Evolutionary conservation across 2,797 vertebrate genomes (phyloP).

Genomic region (Chelonia mydas): DNA sequence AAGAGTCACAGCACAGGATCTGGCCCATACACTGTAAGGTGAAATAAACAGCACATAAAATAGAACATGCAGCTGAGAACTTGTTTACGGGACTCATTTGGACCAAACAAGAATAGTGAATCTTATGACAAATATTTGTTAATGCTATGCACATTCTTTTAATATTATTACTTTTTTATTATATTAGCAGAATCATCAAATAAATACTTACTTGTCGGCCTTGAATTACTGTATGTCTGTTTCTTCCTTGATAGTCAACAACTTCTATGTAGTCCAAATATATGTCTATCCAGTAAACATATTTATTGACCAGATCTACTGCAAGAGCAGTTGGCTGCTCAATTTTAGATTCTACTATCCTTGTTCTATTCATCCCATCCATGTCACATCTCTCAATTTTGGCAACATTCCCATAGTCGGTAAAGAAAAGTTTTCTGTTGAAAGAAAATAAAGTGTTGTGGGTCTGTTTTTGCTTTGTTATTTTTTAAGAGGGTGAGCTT

Average conservation of each 20-base stretch:
- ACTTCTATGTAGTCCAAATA: constrained; percentile 95
- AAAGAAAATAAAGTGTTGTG: constrained; percentile 77
- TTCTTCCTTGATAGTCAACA: constrained; percentile 94
- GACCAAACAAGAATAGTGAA: neutral
- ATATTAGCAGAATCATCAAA: constrained; percentile 5
- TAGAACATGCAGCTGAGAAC: neutral
- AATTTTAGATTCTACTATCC: constrained; percentile 90
- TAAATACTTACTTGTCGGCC: constrained; percentile 90
- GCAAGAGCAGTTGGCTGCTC: constrained; percentile 93
- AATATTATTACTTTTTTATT: neutral
- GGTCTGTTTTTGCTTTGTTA: neutral
- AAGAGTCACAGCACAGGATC: neutral
- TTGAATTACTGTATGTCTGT: constrained; percentile 89
- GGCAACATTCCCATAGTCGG: constrained; percentile 93
- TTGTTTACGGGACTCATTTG: neutral
- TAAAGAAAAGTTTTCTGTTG: constrained; percentile 97
- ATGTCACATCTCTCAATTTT: constrained; percentile 97
- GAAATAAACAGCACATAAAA: neutral
- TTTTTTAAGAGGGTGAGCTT: constrained; percentile 15
- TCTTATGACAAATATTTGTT: neutral
- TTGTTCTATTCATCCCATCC: constrained; percentile 95
- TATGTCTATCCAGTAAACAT: constrained; percentile 96
- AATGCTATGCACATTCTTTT: neutral
- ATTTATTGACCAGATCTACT: constrained; percentile 92
- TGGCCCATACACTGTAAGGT: fast-evolving